Percentiles rank a stretch among this genome's conserved stretches.
These are phyloP conservation scores for Trachelus tabidus DNA, from an alignment of 2,888 invertebrate genomes.

Conservation along the genomic window DNA sequence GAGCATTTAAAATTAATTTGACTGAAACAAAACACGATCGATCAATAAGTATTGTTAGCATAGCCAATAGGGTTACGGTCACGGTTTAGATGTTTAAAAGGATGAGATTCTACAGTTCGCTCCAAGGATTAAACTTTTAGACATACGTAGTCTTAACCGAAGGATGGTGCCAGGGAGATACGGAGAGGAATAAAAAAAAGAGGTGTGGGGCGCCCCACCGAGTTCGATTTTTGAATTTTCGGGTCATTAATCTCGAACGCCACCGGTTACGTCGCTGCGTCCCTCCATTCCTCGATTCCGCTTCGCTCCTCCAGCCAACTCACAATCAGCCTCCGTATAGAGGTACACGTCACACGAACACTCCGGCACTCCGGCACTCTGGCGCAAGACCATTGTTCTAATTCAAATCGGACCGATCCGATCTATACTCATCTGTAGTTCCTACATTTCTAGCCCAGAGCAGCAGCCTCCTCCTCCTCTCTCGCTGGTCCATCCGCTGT, in stretches of 20 bases:
- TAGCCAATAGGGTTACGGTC: conserved; percentile 30
- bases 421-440: conserved; percentile 14
- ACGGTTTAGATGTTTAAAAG: no score
- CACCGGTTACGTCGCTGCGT: conserved; percentile 37
- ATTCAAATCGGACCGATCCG: conserved; percentile 45
- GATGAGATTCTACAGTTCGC: neutral
- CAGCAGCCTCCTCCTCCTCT: neutral
- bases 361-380: neutral
- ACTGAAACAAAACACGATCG: conserved; percentile 50
- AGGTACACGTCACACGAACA: conserved; percentile 11
- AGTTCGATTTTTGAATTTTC: conserved; percentile 55
- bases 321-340: no score
- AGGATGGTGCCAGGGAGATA: conserved; percentile 2
- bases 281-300: neutral
- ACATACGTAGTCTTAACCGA: neutral
- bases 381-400: conserved; percentile 47
- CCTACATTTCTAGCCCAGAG: conserved; percentile 9
- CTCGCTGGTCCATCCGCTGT: neutral
- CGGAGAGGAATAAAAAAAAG: conserved; percentile 19
- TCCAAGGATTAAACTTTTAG: neutral
- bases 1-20: conserved; percentile 50
- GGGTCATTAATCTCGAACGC: conserved; percentile 54
- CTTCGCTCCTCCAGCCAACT: no score
- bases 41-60: conserved; percentile 49
- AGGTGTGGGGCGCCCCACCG: conserved; percentile 50